A percentile compares a stretch with the other conserved stretches of the same genome.
These are phyloP conservation scores for Drosophila niveifrons DNA, from an alignment of 2,888 invertebrate genomes.

Conservation along the genomic window DNA sequence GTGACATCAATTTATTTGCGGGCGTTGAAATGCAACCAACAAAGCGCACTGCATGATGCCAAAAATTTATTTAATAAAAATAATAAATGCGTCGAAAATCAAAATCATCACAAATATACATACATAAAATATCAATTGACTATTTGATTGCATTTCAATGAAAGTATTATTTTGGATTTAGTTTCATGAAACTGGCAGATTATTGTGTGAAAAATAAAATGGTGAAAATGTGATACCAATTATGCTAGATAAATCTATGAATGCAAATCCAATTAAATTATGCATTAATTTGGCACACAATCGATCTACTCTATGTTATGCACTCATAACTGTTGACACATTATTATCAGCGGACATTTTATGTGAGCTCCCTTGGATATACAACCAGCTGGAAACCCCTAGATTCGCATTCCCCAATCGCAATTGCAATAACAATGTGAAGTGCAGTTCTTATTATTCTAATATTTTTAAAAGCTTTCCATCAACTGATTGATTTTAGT, in stretches of 20 bases:
- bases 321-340: constrained; percentile 9
- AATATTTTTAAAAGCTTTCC: constrained; percentile 69
- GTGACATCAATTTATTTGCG: not conserved
- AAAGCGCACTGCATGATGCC: not conserved
- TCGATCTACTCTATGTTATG: not conserved
- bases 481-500: constrained; percentile 69
- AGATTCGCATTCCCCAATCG: constrained; percentile 17
- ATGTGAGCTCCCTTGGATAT: not conserved
- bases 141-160: constrained; percentile 1
- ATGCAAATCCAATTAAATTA: constrained; percentile 33
- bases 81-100: not conserved
- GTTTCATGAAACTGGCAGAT: not conserved
- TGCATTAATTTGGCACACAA: constrained; percentile 13
- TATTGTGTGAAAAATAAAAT: constrained; percentile 9
- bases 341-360: not conserved
- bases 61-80: constrained; percentile 4
- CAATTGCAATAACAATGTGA: constrained; percentile 17
- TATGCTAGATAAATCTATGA: constrained; percentile 1
- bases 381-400: constrained; percentile 22
- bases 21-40: not conserved
- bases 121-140: not conserved
- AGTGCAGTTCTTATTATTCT: constrained; percentile 50
- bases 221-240: constrained; percentile 14
- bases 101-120: not conserved
- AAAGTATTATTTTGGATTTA: not conserved